phyloP scores from a whole-genome alignment of 1,140 invertebrate genomes.

The Papilio helenus region DNA sequence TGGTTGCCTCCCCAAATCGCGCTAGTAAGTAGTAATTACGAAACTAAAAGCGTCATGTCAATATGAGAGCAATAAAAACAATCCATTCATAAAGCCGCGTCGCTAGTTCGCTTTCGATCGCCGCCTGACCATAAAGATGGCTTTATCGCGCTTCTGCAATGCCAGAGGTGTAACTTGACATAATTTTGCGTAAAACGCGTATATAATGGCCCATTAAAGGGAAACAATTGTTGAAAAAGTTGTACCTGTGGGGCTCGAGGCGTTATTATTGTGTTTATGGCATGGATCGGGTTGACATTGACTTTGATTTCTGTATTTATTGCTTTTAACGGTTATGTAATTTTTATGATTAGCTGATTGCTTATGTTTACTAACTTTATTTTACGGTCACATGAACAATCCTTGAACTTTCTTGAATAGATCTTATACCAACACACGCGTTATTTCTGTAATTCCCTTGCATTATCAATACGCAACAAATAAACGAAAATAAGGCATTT shows the following conservation, averaged over 20 bases:
- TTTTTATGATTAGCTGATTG: background rate
- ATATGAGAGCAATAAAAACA: conserved; percentile 78
- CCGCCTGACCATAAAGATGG: conserved; percentile 76
- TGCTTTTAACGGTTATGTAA: conserved; percentile 36
- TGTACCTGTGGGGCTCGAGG: conserved; percentile 77
- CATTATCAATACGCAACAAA: background rate
- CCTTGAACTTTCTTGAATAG: background rate
- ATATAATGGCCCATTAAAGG: conserved; percentile 82
- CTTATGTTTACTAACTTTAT: background rate
- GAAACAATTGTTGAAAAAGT: conserved; percentile 83
- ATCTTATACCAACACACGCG: background rate
- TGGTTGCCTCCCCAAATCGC: conserved; percentile 75
- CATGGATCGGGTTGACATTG: conserved; percentile 79
- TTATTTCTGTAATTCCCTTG: background rate
- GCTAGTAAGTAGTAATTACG: conserved; percentile 71
- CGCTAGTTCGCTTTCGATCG: conserved; percentile 76
- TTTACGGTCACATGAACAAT: background rate
- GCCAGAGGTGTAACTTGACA: conserved; percentile 79
- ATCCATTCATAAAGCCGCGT: conserved; percentile 73
- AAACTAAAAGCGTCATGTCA: conserved; percentile 70
- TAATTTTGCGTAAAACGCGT: conserved; percentile 81
- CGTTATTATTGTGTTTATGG: conserved; percentile 81
- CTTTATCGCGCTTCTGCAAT: conserved; percentile 77
- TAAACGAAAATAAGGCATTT: background rate
- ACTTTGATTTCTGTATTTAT: conserved; percentile 81